Evolutionary conservation across 1,140 invertebrate species (phyloP), one percentile per base, ranked within the genome.

Genomic region (Platyscapa corneri): DNA sequence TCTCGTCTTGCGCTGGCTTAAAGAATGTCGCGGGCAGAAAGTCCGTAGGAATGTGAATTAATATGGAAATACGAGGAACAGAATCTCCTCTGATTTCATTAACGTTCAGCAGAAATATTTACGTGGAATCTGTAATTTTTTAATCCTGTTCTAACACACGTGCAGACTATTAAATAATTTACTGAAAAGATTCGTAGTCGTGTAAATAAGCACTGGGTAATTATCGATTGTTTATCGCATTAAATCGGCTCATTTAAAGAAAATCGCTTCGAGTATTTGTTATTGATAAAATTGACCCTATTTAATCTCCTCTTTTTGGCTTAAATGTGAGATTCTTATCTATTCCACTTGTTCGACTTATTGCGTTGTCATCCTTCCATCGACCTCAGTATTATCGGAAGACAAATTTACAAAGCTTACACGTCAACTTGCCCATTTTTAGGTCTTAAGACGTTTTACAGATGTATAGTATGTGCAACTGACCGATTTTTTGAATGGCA

Each of bases 391-490:
- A 34, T 80, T 85, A 85, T 85, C 83, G 49, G 5, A 27, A 49
- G 49, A 70, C 83, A 85, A 85, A 81, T 85, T 85, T 80, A 85
- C 65, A 34, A 56, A 80, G 67, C 74, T 80, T 81, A 79, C 23
- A 49, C 39, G 27, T 56, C 49, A 76, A 74, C 70, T 74, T 42
- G 23, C 3, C 39, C 7, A n/a, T 74, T 74, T 74, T 42, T 53
- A 2, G 39, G 1, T 6, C 70, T 20, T 14, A 74, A 74, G 6
- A 12, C 23, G 20, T 39, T 27, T 0, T 72, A 23, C n/a, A n/a
- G n/a, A n/a, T n/a, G n/a, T n/a, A n/a, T 16, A 39, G 3, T 27
- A 20, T 39, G 18, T 23, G 37, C 27, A 42, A 20, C 12, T n/a
- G 42, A 42, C 37, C 14, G 12, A 27, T 72, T 37, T 23, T 72